Percentiles rank a stretch among this genome's conserved stretches.
Conservation (phyloP, 2,888 invertebrate genomes). For the Neria commutata region DNA sequence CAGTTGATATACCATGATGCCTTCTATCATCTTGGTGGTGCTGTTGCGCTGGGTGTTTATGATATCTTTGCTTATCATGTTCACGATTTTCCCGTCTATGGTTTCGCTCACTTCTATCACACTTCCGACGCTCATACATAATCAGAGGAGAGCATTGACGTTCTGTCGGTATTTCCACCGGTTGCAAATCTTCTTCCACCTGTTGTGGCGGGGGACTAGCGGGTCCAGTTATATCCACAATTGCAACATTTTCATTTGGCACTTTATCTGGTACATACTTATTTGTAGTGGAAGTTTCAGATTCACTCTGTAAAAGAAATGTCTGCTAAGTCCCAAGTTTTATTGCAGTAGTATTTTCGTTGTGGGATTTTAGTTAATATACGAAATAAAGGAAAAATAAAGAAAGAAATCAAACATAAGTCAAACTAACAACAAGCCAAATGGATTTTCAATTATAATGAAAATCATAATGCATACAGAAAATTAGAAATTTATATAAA, state of each 20-base stretch:
- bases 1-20: background rate
- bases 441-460: conserved; percentile 12
- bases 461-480: background rate
- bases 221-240: conserved; percentile 36
- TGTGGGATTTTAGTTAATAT: background rate
- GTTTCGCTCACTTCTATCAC: background rate
- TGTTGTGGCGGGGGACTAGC: conserved; percentile 42
- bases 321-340: conserved; percentile 26
- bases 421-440: conserved; percentile 16
- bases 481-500: background rate
- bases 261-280: conserved; percentile 18
- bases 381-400: conserved; percentile 11
- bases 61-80: background rate
- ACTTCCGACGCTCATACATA: conserved; percentile 6
- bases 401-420: conserved; percentile 11
- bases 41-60: background rate
- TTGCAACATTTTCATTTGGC: conserved; percentile 14
- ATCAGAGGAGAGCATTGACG: conserved; percentile 35
- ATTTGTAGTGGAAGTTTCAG: conserved; percentile 29
- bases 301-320: conserved; percentile 28
- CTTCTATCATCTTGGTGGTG: background rate
- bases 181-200: conserved; percentile 28
- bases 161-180: conserved; percentile 44
- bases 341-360: background rate
- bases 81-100: background rate